Evolutionary conservation across 2,888 invertebrate genomes (phyloP).

Genomic region (Cerceris ruficornis): DNA sequence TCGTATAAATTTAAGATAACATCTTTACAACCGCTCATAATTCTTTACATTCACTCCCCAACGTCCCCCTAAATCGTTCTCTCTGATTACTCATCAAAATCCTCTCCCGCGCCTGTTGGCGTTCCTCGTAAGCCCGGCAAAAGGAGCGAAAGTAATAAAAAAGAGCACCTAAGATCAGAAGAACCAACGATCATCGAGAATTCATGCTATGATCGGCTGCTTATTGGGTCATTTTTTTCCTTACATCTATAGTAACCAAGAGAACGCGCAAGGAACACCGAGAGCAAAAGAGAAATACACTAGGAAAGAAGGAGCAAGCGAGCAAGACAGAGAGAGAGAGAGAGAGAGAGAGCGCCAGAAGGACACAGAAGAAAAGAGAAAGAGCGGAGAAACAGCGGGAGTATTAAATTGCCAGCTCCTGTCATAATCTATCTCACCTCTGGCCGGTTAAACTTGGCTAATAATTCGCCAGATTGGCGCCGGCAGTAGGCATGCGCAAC

Average conservation of each 20-base stretch:
- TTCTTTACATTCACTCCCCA: constrained; percentile 8
- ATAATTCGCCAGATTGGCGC: constrained; percentile 80
- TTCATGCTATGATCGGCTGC: constrained; percentile 30
- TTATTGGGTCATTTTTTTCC: constrained; percentile 28
- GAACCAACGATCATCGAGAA: constrained; percentile 26
- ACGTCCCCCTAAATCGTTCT: constrained; percentile 28
- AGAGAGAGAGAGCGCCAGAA: not conserved
- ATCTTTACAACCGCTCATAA: constrained; percentile 23
- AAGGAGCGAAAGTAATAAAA: constrained; percentile 19
- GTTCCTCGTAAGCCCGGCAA: too few species aligned
- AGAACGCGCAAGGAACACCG: too few species aligned
- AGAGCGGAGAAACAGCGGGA: constrained; percentile 24
- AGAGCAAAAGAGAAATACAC: not conserved
- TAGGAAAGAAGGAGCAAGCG: not conserved
- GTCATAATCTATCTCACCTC: constrained; percentile 70
- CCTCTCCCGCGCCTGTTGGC: constrained; percentile 9
- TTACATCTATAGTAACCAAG: too few species aligned
- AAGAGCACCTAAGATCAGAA: constrained; percentile 8
- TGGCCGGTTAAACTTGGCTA: constrained; percentile 76
- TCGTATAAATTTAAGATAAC: not conserved
- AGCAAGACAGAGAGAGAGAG: not conserved
- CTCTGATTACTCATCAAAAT: constrained; percentile 45
- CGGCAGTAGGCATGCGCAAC: constrained; percentile 78
- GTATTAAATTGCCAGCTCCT: constrained; percentile 67
- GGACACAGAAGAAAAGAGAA: not conserved